Percentiles rank a stretch among this genome's conserved stretches.
phyloP scores from a whole-genome alignment of 2,113 vertebrate genomes.

The Rhinopomastus cyanomelas region DNA sequence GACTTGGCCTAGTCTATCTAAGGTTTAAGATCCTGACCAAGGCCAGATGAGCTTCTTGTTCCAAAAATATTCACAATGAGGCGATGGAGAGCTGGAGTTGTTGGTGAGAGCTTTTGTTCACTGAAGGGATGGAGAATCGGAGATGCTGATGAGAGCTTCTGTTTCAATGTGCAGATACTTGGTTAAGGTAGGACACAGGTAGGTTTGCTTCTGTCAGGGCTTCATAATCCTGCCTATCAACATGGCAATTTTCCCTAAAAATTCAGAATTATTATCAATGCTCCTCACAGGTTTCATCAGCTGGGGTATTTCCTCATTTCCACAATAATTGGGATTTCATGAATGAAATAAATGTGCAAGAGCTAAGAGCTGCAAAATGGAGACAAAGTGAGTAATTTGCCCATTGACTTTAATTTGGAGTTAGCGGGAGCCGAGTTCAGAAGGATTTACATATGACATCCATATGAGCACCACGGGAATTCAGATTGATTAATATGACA shows the following conservation, averaged over 20 bases:
- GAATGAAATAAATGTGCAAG: neutral
- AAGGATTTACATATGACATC: slow-evolving; percentile 44
- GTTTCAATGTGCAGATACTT: neutral
- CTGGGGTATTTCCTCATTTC: neutral
- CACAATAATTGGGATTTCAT: neutral
- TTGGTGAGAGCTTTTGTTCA: neutral
- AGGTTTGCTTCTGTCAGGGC: neutral
- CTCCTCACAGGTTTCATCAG: neutral
- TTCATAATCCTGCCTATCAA: neutral
- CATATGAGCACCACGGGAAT: slow-evolving; percentile 42
- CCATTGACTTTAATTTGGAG: neutral
- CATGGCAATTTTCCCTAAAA: neutral
- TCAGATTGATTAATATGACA: slow-evolving; percentile 32
- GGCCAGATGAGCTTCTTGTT: neutral
- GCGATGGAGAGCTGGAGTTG: neutral
- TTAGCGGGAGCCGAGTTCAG: neutral
- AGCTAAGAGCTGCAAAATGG: neutral
- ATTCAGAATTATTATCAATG: rapidly evolving
- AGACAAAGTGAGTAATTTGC: neutral
- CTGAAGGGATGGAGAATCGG: no score
- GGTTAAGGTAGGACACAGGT: neutral
- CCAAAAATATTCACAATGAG: neutral
- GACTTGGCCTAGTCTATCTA: neutral
- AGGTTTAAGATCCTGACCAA: neutral
- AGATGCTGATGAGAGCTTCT: neutral